A percentile compares a stretch with the other conserved stretches of the same genome.
These are phyloP conservation scores for Megaceryle alcyon DNA, from an alignment of 2,797 vertebrate genomes.

Conservation along the genomic window DNA sequence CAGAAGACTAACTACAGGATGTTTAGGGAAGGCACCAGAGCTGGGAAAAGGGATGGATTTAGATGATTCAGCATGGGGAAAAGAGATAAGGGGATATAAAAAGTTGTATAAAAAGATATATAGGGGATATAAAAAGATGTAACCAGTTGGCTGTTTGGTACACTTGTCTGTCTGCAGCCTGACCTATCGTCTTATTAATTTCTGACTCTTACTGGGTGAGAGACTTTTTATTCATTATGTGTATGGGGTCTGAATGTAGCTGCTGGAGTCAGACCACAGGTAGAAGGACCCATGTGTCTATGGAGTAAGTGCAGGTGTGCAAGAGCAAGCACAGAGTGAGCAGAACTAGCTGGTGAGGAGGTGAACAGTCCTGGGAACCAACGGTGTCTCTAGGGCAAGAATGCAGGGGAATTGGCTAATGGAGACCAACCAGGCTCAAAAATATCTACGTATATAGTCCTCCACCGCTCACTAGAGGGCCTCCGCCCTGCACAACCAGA, in stretches of 20 bases:
- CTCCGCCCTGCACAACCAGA: background rate
- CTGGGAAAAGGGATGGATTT: background rate
- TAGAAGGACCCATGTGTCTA: accelerated
- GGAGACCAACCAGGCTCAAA: background rate
- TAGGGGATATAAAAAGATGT: background rate
- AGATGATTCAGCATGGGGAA: background rate
- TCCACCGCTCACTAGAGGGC: background rate
- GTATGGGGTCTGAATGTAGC: background rate
- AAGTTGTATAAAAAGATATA: too few species aligned
- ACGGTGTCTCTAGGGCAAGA: background rate
- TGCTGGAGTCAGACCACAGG: background rate
- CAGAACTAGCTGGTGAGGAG: background rate
- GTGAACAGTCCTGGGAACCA: background rate
- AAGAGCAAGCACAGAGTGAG: background rate
- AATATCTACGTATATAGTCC: too few species aligned
- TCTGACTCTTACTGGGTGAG: background rate
- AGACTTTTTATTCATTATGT: background rate
- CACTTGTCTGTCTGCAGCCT: background rate
- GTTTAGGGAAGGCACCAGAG: background rate
- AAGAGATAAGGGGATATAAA: background rate
- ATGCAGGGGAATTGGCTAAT: background rate
- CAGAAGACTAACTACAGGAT: background rate
- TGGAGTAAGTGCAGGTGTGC: accelerated
- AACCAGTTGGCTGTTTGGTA: background rate
- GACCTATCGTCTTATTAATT: background rate